Evolutionary conservation across 2,113 vertebrate species (phyloP), one percentile per base, ranked within the genome.

Genomic region (Helogale parvula): DNA sequence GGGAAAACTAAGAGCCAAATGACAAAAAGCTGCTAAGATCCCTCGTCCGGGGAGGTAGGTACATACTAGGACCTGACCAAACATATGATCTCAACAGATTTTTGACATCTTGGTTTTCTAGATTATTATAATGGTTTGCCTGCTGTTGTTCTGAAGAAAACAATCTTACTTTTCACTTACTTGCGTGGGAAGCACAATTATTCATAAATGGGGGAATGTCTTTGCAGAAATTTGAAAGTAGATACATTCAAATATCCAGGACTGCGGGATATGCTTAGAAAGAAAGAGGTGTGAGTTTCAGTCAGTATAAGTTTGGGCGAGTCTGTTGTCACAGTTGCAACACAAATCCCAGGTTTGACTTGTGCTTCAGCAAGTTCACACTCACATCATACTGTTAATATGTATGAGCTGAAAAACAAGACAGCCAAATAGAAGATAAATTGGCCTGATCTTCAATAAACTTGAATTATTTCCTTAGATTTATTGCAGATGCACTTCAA

Each of bases 191-290:
- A 92, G n/a, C n/a, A 65, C 21, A 81, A 27, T 90, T 90, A 89
- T 83, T 96, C 57, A 50, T n/a, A 90, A 74, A 27, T 12, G 35
- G 81, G 45, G 17, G 27, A 77, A 35, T 94, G 82, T 52, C n/a
- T 72, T 81, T 94, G 41, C 87, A 81, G 66, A 87, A 92, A 1
- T 19, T 96, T 96, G 77, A 88, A 97, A 81, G 41, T n/a, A 60
- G 35, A 72, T 86, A 12, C 4, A 31, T 82, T 72, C 74, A 68
- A 66, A 63, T 82, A 23, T 31, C 52, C 47, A 85, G 29, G 41
- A 69, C 50, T 74, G 63, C 33, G 77, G 88, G 60, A 76, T 60
- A 45, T 76, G 33, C 50, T 91, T 65, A 88, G 76, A 66, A 77
- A 79, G 89, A 83, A 85, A 72, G 38, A 94, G 1, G 33, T 87